Percentiles rank a stretch among this genome's conserved stretches.
phyloP scores from a whole-genome alignment of 2,888 invertebrate species.

The Heliconius sara region DNA sequence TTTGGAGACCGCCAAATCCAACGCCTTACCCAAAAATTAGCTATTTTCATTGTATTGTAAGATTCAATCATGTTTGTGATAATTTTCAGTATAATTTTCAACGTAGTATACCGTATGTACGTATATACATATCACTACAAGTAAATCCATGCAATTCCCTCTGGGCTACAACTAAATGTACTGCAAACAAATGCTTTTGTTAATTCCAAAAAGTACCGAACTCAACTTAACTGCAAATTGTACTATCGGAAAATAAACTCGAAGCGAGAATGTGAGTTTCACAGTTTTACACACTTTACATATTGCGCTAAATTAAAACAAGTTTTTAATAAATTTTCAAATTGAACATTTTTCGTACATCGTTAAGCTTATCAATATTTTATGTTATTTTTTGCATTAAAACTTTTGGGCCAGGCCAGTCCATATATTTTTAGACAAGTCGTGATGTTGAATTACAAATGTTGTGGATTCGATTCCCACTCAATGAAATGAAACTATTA shows the following conservation, averaged over 20 bases:
- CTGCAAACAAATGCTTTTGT: conserved; percentile 69
- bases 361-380: conserved; percentile 12
- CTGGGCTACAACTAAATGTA: conserved; percentile 70
- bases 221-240: conserved; percentile 59
- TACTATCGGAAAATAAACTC: conserved; percentile 60
- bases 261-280: conserved; percentile 42
- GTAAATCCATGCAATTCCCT: conserved; percentile 3
- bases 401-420: neutral
- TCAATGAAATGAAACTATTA: too few relatives aligned
- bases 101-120: neutral
- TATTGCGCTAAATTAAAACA: conserved; percentile 36
- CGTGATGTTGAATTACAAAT: too few relatives aligned
- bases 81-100: neutral
- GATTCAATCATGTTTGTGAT: neutral
- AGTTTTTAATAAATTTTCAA: conserved; percentile 40
- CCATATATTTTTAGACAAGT: too few relatives aligned
- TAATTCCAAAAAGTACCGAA: conserved; percentile 67
- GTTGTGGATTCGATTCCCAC: too few relatives aligned
- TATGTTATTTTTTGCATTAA: neutral
- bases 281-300: conserved; percentile 33
- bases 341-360: conserved; percentile 29
- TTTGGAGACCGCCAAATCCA: too few relatives aligned
- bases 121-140: neutral
- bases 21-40: too few relatives aligned
- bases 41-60: too few relatives aligned